phyloP scores from a whole-genome alignment of 2,113 vertebrate species.

The Ciconia maguari region DNA sequence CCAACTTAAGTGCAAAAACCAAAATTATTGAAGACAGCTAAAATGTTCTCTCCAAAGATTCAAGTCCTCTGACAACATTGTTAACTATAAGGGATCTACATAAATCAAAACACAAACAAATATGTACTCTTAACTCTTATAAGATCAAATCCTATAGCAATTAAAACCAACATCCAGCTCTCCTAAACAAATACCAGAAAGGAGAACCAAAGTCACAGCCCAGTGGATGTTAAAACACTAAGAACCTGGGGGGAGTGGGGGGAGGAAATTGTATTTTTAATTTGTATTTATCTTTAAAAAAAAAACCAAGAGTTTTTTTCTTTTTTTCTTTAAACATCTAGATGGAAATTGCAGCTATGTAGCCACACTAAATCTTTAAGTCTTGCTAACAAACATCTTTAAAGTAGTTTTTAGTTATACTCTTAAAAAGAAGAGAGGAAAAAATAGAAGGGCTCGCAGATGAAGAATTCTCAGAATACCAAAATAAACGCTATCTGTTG shows the following conservation, averaged over 20 bases:
- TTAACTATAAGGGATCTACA: neutral
- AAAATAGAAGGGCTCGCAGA: neutral
- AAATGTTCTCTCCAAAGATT: neutral
- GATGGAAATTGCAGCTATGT: neutral
- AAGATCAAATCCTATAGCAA: neutral
- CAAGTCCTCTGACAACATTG: neutral
- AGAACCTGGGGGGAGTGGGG: accelerated
- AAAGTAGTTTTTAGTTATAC: neutral
- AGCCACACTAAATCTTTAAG: neutral
- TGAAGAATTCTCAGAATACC: neutral
- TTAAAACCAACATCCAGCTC: neutral
- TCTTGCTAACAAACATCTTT: neutral
- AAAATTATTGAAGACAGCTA: neutral
- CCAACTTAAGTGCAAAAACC: neutral
- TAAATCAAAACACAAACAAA: neutral
- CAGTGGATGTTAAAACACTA: neutral
- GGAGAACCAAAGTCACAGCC: neutral
- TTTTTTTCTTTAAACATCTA: neutral
- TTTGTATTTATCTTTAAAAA: neutral
- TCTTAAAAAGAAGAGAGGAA: neutral
- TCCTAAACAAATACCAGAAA: neutral
- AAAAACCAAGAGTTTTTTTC: neutral
- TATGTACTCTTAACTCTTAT: neutral
- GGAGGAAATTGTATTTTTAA: neutral
- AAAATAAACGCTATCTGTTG: neutral